Base-by-base conservation (phyloP, 1,140 invertebrate species). In the Brachionus calyciflorus region DNA sequence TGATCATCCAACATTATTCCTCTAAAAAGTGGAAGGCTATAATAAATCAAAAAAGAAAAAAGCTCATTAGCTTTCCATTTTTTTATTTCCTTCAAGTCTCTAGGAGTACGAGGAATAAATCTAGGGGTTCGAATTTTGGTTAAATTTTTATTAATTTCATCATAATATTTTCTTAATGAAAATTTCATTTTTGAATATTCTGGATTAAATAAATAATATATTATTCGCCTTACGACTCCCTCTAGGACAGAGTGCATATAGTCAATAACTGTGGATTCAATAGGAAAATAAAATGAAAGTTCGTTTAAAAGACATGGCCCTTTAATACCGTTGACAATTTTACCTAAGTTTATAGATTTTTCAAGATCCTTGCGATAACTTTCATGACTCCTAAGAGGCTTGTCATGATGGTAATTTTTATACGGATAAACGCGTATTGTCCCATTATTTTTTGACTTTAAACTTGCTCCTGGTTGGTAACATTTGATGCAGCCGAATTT, bases 1-100 rank as follows among this genome's bases (percentile, higher is more conserved):
- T 30, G 28, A 57, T 17, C 44, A 17, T 7, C 3, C 14, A 3
- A 3, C 44, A 46, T 46, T 5, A 46, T 17, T 3, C 44, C 4
- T 46, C 44, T 46, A 46, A 46, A 46, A 14, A 46, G n/a, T 46
- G 44, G 44, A 14, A 46, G 44, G 10, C 26, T 30, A 57, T 57
- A 57, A 57, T 28, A 57, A 30, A 57, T 30, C 17, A 57, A 14
- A 30, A 57, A 57, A n/a, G 53, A 30, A 12, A 57, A 57, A 6
- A 57, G 12, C 33, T 57, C 53, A 30, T 57, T 57, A 12, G 53
- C 53, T 57, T 57, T 57, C 53, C 53, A 57, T 14, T 30, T 30
- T 30, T 30, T 57, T 12, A 57, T 57, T 57, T 30, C 24, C 3
- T 3, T 14, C 14, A 57, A 14, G 33, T 17, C 17, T 30, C 53